Base-by-base conservation (phyloP, 2,797 vertebrate genomes). In the Ibycter americanus region DNA sequence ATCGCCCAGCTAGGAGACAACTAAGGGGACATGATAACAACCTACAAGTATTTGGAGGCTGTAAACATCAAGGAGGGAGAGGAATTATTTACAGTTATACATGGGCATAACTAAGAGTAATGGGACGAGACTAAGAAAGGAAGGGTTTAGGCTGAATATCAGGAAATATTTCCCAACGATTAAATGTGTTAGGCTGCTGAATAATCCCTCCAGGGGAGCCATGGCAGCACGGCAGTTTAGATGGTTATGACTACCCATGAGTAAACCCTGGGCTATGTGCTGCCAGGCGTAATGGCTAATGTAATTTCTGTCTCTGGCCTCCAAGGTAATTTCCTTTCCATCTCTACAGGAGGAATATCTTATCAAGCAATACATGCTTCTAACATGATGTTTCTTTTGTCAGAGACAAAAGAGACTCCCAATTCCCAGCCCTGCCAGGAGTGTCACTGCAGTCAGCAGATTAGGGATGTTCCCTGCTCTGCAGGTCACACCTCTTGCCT, bases 111-210 rank as follows among this genome's bases (percentile, higher is more conserved):
- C 67, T 67, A 74, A 96, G 90, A 95, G 71, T 87, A 96, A 96
- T 94, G 82, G 63, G 61, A 71, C 27, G 42, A 96, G 93, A 95
- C 92, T 93, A 94, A 82, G 78, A 91, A 76, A 86, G 63, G 59
- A 85, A 85, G 42, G 38, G 49, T 78, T 95, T 67, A 83, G 74
- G 40, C 59, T 58, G 80, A 89, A n/a, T 73, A 96, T 80, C 67
- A 47, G 61, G 81, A 93, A 93, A 81, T 58, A 87, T 87, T 94
- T 96, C 90, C 74, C 74, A 22, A 85, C 17, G 27, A 74, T 72
- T 52, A 94, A 71, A 90, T 12, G 26, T 70, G 25, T 82, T 78
- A 38, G 72, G 56, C 72, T 93, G 87, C 66, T 83, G 83, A 92
- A 84, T 90, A 89, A 97, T 89, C 89, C 68, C 95, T 89, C 67